Evolutionary conservation across 2,888 invertebrate species (phyloP), one percentile per base, ranked within the genome.

Genomic region (Taphrorychus bicolor): DNA sequence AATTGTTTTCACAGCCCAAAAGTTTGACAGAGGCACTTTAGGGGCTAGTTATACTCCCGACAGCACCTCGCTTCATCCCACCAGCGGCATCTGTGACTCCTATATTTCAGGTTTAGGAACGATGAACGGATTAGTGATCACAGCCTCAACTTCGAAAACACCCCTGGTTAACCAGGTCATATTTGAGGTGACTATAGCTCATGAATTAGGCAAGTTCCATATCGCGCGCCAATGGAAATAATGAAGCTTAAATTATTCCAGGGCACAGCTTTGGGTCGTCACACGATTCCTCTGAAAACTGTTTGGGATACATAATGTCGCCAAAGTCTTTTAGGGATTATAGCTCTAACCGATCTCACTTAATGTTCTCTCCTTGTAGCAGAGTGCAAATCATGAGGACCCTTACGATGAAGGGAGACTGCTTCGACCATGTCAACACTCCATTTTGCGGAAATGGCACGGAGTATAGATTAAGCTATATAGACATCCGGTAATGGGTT

Each of bases 261-360:
- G 86, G 85, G 0, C 86, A 86, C 75, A 86, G 86, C 76, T 86
- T 86, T 71, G 86, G 86, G 1, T 84, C 85, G 0, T 82, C 83
- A 68, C 86, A 86, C 75, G 86, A 86, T 73, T 80, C 80, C 64
- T 18, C 16, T 5, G 14, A 22, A 0, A 21, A 48, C 3, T 70
- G 70, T 53, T 59, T 32, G 0, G 85, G 84, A 0, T 82, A 81
- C 75, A 77, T 86, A 21, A 86, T 86, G 86, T 81, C 84, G 1
- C 82, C 84, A 0, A 84, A 83, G 73, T 84, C 85, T 0, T 79
- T 83, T 0, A 66, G 78, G 0, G 76, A 80, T 0, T 67, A 53
- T 23, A 40, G 59, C 3, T 7, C 3, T 7, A 78, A 79, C 11
- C 19, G 22, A 18, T 54, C 32, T 1, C 63, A 54, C 5, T 19